phyloP scores from a whole-genome alignment of 2,113 vertebrate genomes.

The Micromys minutus region DNA sequence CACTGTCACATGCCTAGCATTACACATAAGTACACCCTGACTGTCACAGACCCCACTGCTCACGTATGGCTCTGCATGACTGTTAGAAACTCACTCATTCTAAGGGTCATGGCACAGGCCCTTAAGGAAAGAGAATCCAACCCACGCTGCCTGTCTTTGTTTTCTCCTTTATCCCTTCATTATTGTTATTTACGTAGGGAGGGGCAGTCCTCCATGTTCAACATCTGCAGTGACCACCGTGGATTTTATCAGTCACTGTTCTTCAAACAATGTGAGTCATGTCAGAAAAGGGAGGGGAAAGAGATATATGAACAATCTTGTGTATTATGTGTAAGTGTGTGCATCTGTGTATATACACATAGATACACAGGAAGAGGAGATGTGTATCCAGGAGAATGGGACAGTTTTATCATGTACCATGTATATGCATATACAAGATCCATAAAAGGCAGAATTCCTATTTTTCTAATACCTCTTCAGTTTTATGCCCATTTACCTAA shows the following conservation, averaged over 20 bases:
- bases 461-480: neutral
- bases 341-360: fast-evolving
- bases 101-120: neutral
- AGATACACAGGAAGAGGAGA: neutral
- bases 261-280: neutral
- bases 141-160: neutral
- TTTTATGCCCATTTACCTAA: neutral
- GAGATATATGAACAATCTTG: neutral
- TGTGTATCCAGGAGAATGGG: neutral
- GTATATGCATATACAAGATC: neutral
- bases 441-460: neutral
- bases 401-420: neutral
- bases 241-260: neutral
- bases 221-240: neutral
- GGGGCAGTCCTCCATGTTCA: neutral
- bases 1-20: neutral
- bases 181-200: neutral
- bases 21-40: neutral
- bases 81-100: neutral
- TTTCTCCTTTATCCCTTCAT: neutral
- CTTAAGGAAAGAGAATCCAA: neutral
- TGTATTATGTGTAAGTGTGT: neutral
- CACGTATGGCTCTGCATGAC: neutral
- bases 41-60: neutral
- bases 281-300: neutral